These are phyloP conservation scores for Cyprinodon tularosa DNA, from an alignment of 2,113 vertebrate species.

Conservation along the genomic window DNA sequence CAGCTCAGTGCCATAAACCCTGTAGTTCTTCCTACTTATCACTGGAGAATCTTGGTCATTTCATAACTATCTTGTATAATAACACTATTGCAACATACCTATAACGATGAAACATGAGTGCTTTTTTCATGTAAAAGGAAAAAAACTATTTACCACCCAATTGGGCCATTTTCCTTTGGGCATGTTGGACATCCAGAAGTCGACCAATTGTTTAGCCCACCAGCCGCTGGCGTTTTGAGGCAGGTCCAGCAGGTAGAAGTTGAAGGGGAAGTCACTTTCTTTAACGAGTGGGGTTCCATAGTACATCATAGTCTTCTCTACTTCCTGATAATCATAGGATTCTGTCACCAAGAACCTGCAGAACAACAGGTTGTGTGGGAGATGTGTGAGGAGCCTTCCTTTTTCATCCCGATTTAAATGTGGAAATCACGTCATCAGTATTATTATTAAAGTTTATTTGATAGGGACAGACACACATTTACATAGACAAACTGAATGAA, in stretches of 20 bases:
- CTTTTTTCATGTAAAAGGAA: not conserved
- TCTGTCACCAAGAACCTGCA: conserved; percentile 89
- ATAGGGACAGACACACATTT: too few relatives aligned
- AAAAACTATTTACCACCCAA: conserved; percentile 87
- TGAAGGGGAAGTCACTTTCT: conserved; percentile 95
- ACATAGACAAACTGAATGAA: too few relatives aligned
- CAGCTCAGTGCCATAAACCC: not conserved
- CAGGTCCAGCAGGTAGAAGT: conserved; percentile 86
- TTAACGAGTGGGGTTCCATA: conserved; percentile 84
- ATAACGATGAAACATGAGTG: too few relatives aligned
- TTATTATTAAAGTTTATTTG: too few relatives aligned
- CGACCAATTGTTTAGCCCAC: conserved; percentile 79
- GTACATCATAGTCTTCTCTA: conserved; percentile 91
- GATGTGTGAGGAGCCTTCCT: not conserved
- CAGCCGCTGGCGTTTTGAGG: conserved; percentile 79
- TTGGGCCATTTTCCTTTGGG: conserved; percentile 92
- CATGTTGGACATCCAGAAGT: conserved; percentile 93
- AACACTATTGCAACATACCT: not conserved
- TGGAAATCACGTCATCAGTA: not conserved
- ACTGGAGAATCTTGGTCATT: not conserved
- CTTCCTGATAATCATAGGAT: conserved; percentile 80
- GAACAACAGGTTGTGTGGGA: not conserved
- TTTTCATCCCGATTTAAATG: not conserved
- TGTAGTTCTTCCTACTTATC: not conserved
- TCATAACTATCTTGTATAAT: not conserved